Evolutionary conservation across 2,113 vertebrate species (phyloP), one percentile per base, ranked within the genome.

Genomic region (Theristicus caerulescens): DNA sequence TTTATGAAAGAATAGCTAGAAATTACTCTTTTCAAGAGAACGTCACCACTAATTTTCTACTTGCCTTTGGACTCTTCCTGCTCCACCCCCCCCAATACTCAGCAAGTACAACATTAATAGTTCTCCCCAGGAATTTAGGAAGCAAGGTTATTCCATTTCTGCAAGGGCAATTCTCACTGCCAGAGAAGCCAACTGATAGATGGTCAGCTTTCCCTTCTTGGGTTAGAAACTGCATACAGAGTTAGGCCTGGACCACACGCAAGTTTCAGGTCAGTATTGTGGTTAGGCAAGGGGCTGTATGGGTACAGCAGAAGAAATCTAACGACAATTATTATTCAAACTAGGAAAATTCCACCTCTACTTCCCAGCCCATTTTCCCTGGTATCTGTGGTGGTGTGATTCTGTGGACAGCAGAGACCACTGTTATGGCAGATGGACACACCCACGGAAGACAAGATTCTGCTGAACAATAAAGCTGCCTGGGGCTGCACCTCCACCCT

Each of bases 341-440:
- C 8, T 6, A 42, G 44, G 29, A 73, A 82, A 84, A 66, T 8
- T 47, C 29, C 26, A 65, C 9, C 20, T 42, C 32, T 54, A 13
- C 13, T 61, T 78, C 26, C 36, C 29, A 65, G 65, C 7, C 22
- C 10, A 15, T 14, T 47, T 77, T 57, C 26, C 46, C 46, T 69
- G 46, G 7, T 47, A 66, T 32, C 13, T 74, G 27, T 36, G 20
- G 40, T 66, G 31, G 17, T 40, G 7, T 70, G 51, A 52, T 36
- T 93, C 19, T n/a, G 8, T 17, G 42, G 24, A 66, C 36, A 71
- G 51, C 10, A 58, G 36, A 82, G 20, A 47, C 6, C 1, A 7
- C 18, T 55, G 81, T 55, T 25, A 65, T 0, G 0, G 78, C 36
- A 90, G 65, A 66, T 16, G 34, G 5, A 61, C 0, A 0, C 17